These are phyloP conservation scores for Pristionchus arcanus DNA, from an alignment of 2,888 invertebrate genomes.

Conservation along the genomic window DNA sequence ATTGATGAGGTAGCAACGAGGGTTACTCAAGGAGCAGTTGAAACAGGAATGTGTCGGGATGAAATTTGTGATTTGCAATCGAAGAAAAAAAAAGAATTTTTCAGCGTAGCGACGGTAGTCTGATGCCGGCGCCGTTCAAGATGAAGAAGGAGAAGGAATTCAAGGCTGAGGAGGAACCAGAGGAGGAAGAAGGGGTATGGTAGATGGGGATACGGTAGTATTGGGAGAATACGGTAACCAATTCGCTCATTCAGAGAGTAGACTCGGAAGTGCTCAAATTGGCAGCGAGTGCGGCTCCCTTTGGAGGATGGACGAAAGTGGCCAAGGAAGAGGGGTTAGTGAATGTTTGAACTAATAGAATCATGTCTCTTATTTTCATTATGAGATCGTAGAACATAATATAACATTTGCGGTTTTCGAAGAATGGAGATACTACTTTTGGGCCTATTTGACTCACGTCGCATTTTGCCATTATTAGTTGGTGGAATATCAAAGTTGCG, in stretches of 20 bases:
- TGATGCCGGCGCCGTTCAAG: slow-evolving; percentile 41
- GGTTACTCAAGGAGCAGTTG: too few species aligned
- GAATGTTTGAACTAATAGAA: neutral
- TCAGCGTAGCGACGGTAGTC: slow-evolving; percentile 12
- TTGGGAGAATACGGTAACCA: neutral
- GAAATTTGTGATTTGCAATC: too few species aligned
- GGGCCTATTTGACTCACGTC: too few species aligned
- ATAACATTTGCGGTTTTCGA: too few species aligned
- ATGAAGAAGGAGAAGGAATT: slow-evolving; percentile 41
- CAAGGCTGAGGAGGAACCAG: slow-evolving; percentile 55
- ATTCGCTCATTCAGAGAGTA: neutral
- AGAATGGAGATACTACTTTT: too few species aligned
- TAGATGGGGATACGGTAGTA: neutral
- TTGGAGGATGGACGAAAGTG: slow-evolving; percentile 53
- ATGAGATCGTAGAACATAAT: neutral
- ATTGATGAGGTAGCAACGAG: too few species aligned
- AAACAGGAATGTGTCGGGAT: too few species aligned
- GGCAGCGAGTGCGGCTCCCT: slow-evolving; percentile 29
- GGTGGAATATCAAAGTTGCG: too few species aligned
- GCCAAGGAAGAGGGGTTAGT: slow-evolving; percentile 21
- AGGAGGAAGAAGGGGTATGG: slow-evolving; percentile 56
- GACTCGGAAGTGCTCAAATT: slow-evolving; percentile 40
- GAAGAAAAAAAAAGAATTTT: neutral
- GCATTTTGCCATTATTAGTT: too few species aligned
- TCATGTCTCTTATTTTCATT: neutral